Percentiles rank a stretch among this genome's conserved stretches.
Conservation (phyloP, 2,888 invertebrate genomes). For the Metellina segmentata region DNA sequence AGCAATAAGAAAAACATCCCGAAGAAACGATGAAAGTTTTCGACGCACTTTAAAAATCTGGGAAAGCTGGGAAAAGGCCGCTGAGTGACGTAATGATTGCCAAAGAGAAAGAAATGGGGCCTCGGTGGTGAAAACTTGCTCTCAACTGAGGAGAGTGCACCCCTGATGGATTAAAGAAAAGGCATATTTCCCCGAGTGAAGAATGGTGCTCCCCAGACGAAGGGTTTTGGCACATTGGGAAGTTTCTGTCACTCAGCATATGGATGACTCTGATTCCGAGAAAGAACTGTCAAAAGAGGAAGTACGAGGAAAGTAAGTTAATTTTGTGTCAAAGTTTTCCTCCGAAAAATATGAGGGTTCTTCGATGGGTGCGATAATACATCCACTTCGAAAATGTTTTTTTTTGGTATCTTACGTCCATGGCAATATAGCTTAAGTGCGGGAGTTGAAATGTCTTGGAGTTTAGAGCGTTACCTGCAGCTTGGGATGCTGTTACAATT, state of each 20-base stretch:
- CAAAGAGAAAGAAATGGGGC: slow-evolving; percentile 10
- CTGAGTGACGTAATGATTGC: slow-evolving; percentile 48
- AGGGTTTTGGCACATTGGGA: slow-evolving; percentile 58
- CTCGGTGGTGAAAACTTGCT: slow-evolving; percentile 45
- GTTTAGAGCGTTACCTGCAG: neutral
- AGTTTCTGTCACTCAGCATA: slow-evolving; percentile 58
- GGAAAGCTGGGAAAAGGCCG: neutral
- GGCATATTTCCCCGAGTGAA: slow-evolving; percentile 49
- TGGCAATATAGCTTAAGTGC: neutral
- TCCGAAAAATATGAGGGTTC: neutral
- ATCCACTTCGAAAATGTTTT: neutral
- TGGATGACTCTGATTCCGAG: slow-evolving; percentile 34
- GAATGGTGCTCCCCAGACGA: slow-evolving; percentile 20
- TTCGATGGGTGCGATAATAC: neutral
- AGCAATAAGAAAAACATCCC: neutral
- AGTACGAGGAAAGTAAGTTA: slow-evolving; percentile 43
- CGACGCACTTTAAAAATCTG: slow-evolving; percentile 9
- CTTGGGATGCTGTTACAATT: neutral
- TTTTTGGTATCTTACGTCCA: neutral
- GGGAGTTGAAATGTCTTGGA: neutral
- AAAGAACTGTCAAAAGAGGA: slow-evolving; percentile 44
- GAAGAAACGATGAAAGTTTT: neutral
- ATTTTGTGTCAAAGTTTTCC: slow-evolving; percentile 53
- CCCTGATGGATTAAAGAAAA: slow-evolving; percentile 64
- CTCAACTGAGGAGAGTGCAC: slow-evolving; percentile 3